Evolutionary conservation across 2,113 vertebrate genomes (phyloP), one percentile per base, ranked within the genome.

Genomic region (Chrysemys picta): DNA sequence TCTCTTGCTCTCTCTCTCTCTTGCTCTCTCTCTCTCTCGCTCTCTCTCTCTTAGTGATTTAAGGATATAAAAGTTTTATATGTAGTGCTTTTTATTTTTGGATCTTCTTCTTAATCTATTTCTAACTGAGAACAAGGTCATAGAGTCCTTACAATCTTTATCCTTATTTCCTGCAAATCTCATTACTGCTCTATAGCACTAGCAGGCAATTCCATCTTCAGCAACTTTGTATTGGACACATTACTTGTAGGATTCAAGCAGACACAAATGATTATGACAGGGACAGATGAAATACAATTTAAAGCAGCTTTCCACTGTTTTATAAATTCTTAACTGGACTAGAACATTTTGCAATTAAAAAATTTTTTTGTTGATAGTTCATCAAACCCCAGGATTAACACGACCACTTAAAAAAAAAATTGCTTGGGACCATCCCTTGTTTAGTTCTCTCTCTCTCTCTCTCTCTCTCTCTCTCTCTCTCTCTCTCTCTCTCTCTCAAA

Each of bases 81-180:
- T 80, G 95, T 96, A 85, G 82, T 96, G 94, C 89, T 96, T 72
- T 96, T 91, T 98, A 98, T 98, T 97, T 97, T 94, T 96, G 95
- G 97, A 97, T 80, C 57, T 53, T 87, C 92, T 27, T 72, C 89
- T 90, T 93, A 96, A 95, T 95, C 97, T 96, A 82, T 97, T 90
- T 93, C 95, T 96, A 90, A 69, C 4, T 5, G 87, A 93, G 93
- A 85, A 87, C 92, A 96, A 97, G 97, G 97, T 97, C 95, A 89
- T n/a, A 78, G 56, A 84, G 89, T 82, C 80, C 25, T 79, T 97
- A 54, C 65, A 89, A 91, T 93, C 94, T 94, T 96, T 92, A 98
- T 96, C 94, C 95, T 96, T 87, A 92, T 83, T 97, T 97, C 84
- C 93, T 96, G 76, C 89, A 94, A 96, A 97, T 96, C 97, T 94